Base-by-base conservation (phyloP, 2,113 vertebrate species). In the Physeter macrocephalus region DNA sequence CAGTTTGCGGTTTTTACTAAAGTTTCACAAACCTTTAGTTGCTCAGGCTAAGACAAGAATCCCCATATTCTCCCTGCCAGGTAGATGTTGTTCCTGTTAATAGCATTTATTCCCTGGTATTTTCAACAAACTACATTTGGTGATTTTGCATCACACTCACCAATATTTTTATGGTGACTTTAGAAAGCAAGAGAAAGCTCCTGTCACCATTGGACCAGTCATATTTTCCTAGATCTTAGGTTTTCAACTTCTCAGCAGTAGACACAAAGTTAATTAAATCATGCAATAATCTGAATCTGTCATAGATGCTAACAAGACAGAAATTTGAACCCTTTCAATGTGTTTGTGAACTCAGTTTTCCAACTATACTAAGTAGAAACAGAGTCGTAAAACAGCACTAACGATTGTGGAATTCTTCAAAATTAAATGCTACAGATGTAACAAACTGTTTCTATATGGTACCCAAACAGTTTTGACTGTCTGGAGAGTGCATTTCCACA, bases 331-430 rank as follows among this genome's bases (percentile, higher is more conserved):
- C 36, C 52, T 93, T 77, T 57, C 31, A 86, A 11, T 17, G 29
- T 89, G 69, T n/a, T 92, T 93, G 14, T 84, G 78, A 88, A 88
- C 20, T 92, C 10, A 34, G 2, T 83, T 94, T 95, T 78, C 84
- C 92, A 20, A 41, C 25, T 43, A 29, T 20, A 57, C 52, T 90
- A 92, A 77, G 5, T 66, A 81, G 87, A 41, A 96, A 85, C 39
- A 39, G 15, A 18, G 6, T 83, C 59, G 82, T 86, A 81, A 95
- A 66, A 84, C 61, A 89, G 31, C 46, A 91, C 31, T 86, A 77
- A 43, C 41, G 41, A 43, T 23, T 62, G 27, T 71, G 17, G 25
- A 81, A 77, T 17, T 59, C 29, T 87, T 95, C 57, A 59, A 46
- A 74, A 34, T 57, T 7, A 74, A 82, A 6, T 89, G 31, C 15